Conservation (phyloP, 2,797 vertebrate species). For the Eospalax fontanierii region DNA sequence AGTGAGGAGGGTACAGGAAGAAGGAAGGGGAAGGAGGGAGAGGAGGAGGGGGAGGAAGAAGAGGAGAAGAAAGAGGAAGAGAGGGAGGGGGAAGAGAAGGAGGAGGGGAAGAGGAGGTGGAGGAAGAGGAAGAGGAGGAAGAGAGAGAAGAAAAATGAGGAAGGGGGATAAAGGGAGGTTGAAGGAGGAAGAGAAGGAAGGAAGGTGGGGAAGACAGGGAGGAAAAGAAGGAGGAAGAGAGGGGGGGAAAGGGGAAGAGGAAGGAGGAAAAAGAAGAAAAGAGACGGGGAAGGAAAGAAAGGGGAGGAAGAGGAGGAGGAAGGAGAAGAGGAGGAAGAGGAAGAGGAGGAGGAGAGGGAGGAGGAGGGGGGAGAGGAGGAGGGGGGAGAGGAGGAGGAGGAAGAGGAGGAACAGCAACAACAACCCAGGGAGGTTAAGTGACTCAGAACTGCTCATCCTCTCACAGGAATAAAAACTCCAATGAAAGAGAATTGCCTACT, state of each 20-base stretch:
- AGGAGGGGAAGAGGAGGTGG: background rate
- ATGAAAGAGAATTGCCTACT: constrained; percentile 47
- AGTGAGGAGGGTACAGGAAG: background rate
- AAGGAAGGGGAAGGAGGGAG: too few relatives aligned
- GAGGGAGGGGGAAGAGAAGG: background rate
- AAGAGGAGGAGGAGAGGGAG: background rate
- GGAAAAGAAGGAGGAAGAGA: fast-evolving
- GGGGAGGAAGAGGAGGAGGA: too few relatives aligned
- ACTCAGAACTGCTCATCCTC: background rate
- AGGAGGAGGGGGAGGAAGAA: background rate
- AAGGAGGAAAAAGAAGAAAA: background rate
- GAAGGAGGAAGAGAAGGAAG: too few relatives aligned
- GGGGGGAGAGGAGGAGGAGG: background rate
- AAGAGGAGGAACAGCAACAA: background rate
- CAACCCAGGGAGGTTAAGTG: background rate
- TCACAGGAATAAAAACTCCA: constrained; percentile 69
- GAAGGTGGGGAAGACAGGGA: fast-evolving
- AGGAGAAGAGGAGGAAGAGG: too few relatives aligned
- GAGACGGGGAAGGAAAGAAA: background rate
- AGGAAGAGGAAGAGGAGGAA: too few relatives aligned
- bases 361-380: background rate
- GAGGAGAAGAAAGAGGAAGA: background rate
- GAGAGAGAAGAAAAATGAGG: too few relatives aligned
- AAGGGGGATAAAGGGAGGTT: too few relatives aligned
- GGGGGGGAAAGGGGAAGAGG: fast-evolving